Base-by-base conservation (phyloP, 2,888 invertebrate genomes). In the Plebejus anna region DNA sequence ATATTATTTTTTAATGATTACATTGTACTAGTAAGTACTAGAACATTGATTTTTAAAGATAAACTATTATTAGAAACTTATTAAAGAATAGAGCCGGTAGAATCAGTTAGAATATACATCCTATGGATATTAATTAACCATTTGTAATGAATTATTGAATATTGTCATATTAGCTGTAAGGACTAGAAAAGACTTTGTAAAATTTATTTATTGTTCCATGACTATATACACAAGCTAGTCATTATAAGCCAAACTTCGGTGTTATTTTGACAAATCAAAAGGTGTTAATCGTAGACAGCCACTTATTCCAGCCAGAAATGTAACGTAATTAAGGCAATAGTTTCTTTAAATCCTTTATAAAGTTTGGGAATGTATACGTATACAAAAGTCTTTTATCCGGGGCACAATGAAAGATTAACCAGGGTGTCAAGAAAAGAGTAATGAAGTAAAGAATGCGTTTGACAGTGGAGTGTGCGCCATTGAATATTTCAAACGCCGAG, bases 391-490 rank as follows among this genome's bases (percentile, higher is more conserved):
- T 77, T 77, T 77, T 77, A 77, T 77, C 47, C 76, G 5, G 84
- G 82, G 83, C 84, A 89, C 90, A 89, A 89, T 89, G 87, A 89
- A 89, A 89, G 90, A 90, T 90, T 89, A 90, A 89, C 89, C 86
- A 83, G 83, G 83, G 83, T 85, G 86, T 87, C 86, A 85, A 83
- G 84, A 83, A 81, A 85, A 90, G 90, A 91, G 89, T 89, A 89
- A 91, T 90, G 89, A 90, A 88, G 85, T 83, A 83, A 86, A 86
- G 87, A 89, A 89, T 88, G 89, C 86, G 85, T 89, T 89, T 90
- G 90, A 90, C 90, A 89, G 88, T 82, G 81, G 84, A 84, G 84
- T 82, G 84, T 82, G 82, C 82, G 82, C 84, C 82, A 86, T 88
- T 90, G 89, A 90, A 90, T 90, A 89, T 88, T 90, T 90, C 85